These are phyloP conservation scores for Perizoma flavofasciatum DNA, from an alignment of 2,888 invertebrate genomes.

Conservation along the genomic window DNA sequence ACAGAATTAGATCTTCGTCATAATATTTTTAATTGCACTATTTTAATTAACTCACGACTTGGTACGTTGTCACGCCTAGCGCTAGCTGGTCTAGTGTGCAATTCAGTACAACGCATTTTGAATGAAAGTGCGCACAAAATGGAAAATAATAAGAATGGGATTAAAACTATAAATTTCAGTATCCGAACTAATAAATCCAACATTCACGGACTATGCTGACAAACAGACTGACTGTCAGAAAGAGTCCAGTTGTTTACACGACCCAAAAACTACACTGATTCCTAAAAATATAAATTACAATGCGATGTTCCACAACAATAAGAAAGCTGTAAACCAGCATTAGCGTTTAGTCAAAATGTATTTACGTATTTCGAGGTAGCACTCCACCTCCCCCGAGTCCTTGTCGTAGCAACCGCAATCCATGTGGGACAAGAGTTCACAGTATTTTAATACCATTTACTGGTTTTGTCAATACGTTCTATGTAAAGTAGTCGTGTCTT, in stretches of 20 bases:
- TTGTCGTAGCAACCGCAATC: slow-evolving; percentile 87
- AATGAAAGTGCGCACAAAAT: slow-evolving; percentile 29
- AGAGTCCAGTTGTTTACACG: slow-evolving; percentile 77
- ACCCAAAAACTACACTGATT: slow-evolving; percentile 78
- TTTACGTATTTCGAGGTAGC: slow-evolving; percentile 88
- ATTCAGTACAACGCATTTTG: slow-evolving; percentile 71
- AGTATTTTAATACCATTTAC: slow-evolving; percentile 63
- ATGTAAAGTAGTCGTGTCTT: slow-evolving; percentile 67
- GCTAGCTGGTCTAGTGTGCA: slow-evolving; percentile 56
- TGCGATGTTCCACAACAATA: slow-evolving; percentile 74
- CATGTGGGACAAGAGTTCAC: slow-evolving; percentile 70
- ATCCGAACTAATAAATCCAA: slow-evolving; percentile 60
- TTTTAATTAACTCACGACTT: slow-evolving; percentile 71
- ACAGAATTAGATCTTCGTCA: slow-evolving; percentile 54
- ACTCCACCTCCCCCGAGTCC: slow-evolving; percentile 87
- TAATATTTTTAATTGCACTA: slow-evolving; percentile 35
- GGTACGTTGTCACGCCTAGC: slow-evolving; percentile 76
- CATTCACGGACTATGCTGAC: slow-evolving; percentile 74
- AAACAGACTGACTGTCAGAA: slow-evolving; percentile 70
- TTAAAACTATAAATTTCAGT: slow-evolving; percentile 1
- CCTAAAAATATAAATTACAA: slow-evolving; percentile 83
- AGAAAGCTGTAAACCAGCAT: slow-evolving; percentile 66
- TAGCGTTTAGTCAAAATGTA: slow-evolving; percentile 73
- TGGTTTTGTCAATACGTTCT: slow-evolving; percentile 49
- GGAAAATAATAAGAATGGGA: not conserved